phyloP scores from a whole-genome alignment of 2,113 vertebrate species.

The Chloebia gouldiae region DNA sequence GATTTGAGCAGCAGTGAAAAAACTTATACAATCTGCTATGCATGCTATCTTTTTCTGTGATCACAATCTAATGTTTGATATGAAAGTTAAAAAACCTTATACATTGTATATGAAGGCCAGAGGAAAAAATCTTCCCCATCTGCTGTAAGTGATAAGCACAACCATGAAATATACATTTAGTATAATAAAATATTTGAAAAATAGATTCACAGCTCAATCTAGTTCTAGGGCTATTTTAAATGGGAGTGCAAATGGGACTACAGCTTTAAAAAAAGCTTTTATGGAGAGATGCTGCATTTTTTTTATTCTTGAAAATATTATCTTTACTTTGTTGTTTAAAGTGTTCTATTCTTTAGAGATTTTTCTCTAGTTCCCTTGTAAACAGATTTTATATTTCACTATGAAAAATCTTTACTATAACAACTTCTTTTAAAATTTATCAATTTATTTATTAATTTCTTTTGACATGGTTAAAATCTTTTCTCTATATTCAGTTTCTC shows the following conservation, averaged over 20 bases:
- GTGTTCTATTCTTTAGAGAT: not conserved
- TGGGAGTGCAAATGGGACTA: not conserved
- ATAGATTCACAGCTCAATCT: not conserved
- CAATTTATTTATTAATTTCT: not conserved
- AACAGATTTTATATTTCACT: not conserved
- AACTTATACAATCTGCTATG: not conserved
- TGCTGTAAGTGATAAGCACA: not conserved
- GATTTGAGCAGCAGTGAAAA: not conserved
- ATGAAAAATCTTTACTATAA: not conserved
- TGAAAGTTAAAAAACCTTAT: not conserved
- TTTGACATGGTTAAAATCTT: not conserved
- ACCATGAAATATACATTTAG: not conserved
- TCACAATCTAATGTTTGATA: not conserved
- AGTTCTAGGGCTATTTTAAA: not conserved
- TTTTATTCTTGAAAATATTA: not conserved
- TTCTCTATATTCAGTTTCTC: not conserved
- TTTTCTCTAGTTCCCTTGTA: not conserved
- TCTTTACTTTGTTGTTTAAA: not conserved
- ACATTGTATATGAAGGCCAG: not conserved
- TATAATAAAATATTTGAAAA: not conserved
- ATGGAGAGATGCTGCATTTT: not conserved
- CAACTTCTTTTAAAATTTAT: not conserved
- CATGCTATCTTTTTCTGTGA: not conserved
- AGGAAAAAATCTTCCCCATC: not conserved
- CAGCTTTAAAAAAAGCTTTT: not conserved